Evolutionary conservation across 2,797 vertebrate species (phyloP), one percentile per base, ranked within the genome.

Genomic region (Lacerta bilineata): DNA sequence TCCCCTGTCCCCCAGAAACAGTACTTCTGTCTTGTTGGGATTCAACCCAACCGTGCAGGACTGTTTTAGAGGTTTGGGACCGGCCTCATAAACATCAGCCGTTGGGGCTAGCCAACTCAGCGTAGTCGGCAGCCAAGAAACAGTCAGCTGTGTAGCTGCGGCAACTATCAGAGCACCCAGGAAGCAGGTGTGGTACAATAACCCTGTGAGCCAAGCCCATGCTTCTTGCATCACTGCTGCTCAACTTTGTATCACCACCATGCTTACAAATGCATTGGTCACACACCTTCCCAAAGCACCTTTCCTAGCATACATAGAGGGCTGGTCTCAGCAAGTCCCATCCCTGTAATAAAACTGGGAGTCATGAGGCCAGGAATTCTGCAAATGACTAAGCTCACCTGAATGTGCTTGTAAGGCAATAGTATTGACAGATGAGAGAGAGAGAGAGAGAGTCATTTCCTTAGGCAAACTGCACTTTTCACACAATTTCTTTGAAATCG

Each of bases 361-460:
- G 33, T 41, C 36, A 33, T 69, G 29, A 41, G 36, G 41, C 36
- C n/a, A 79, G 75, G 43, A 78, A 78, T 76, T 41, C 27, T 78
- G 33, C 17, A 5, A 41, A 25, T 79, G 43, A 84, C 74, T 88
- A 84, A 84, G 46, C 81, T 78, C 33, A 71, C 23, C 27, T 39
- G 81, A 78, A 88, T 84, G 75, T 79, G 72, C 66, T 71, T 29
- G 36, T 55, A 59, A 59, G 66, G 27, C 46, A 13, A 17, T 9
- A 23, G 36, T 36, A 71, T 20, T 71, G 66, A 84, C 46, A 84
- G 66, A 41, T 78, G 29, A 61, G 5, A 68, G 72, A 55, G 50
- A 10, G 50, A 55, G 46, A 55, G 50, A 50, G 46, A 85, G 75
- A 85, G 75, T 78, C 74, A 71, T 39, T 41, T 71, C 87, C 75